A percentile compares a stretch with the other conserved stretches of the same genome.
Conservation (phyloP, 2,888 invertebrate genomes). For the Allacma fusca region DNA sequence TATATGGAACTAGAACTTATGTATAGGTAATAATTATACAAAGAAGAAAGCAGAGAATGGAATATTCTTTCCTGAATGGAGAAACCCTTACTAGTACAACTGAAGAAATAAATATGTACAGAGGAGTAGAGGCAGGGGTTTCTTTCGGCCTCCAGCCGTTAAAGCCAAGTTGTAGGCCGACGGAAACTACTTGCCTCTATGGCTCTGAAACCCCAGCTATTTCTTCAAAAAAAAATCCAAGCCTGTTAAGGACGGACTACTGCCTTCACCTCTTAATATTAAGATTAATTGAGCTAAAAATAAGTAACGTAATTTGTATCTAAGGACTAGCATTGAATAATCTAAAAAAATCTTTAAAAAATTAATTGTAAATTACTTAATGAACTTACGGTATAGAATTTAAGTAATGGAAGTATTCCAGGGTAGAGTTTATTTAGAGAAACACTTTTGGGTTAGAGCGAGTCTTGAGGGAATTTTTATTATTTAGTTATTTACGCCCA, state of each 20-base stretch:
- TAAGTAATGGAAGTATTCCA: too few relatives aligned
- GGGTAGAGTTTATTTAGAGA: too few relatives aligned
- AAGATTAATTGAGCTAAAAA: background rate
- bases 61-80: background rate
- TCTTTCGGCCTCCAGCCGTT: constrained; percentile 93
- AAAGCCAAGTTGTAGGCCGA: constrained; percentile 83
- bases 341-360: too few relatives aligned
- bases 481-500: too few relatives aligned
- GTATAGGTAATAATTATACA: background rate
- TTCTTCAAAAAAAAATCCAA: background rate
- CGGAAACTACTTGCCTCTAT: constrained; percentile 88
- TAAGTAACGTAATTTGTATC: too few relatives aligned
- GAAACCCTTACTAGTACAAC: background rate
- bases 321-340: too few relatives aligned
- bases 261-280: background rate
- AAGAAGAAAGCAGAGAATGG: background rate
- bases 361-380: too few relatives aligned
- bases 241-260: background rate
- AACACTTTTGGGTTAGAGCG: too few relatives aligned
- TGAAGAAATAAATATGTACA: constrained; percentile 37
- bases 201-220: constrained; percentile 60
- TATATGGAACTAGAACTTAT: too few relatives aligned
- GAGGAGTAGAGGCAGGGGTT: constrained; percentile 76
- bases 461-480: too few relatives aligned
- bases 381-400: too few relatives aligned